Conservation (phyloP, 2,797 vertebrate genomes). For the Myripristis jacobus region DNA sequence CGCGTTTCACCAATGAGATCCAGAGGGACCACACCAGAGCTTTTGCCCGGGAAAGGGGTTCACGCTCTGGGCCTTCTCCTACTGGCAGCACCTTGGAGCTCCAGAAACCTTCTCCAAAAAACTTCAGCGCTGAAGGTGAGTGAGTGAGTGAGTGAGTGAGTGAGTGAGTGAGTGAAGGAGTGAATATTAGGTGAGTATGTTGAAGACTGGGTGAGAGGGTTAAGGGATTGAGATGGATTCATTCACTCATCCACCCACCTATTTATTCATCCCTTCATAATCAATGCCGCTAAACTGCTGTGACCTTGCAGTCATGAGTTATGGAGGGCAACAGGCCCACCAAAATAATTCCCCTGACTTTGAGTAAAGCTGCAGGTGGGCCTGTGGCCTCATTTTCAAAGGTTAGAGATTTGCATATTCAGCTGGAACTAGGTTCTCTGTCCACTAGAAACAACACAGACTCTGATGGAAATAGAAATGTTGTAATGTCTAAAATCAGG, state of each 20-base stretch:
- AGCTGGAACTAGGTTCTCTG: slow-evolving; percentile 56
- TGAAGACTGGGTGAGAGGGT: neutral
- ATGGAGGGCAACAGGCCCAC: slow-evolving; percentile 55
- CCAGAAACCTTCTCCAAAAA: slow-evolving; percentile 80
- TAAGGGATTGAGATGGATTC: neutral
- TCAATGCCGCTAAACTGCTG: slow-evolving; percentile 26
- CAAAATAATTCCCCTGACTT: slow-evolving; percentile 36
- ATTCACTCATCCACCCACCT: slow-evolving; percentile 11
- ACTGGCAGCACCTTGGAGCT: slow-evolving; percentile 88
- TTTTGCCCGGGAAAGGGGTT: slow-evolving; percentile 80
- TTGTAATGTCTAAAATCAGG: slow-evolving; percentile 64
- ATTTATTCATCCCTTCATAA: slow-evolving; percentile 24
- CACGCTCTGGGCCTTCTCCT: slow-evolving; percentile 83
- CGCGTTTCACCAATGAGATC: slow-evolving; percentile 93
- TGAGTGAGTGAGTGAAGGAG: neutral
- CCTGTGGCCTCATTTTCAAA: slow-evolving; percentile 60
- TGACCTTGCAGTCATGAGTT: slow-evolving; percentile 13
- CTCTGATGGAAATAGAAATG: slow-evolving; percentile 78
- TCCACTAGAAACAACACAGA: slow-evolving; percentile 62
- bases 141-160: neutral
- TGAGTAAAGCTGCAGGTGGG: slow-evolving; percentile 60
- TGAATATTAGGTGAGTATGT: too few relatives aligned
- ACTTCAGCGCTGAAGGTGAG: slow-evolving; percentile 92
- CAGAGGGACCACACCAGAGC: slow-evolving; percentile 85
- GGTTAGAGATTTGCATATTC: slow-evolving; percentile 73